Evolutionary conservation across 2,113 vertebrate species (phyloP).

Genomic region (Lates calcarifer): DNA sequence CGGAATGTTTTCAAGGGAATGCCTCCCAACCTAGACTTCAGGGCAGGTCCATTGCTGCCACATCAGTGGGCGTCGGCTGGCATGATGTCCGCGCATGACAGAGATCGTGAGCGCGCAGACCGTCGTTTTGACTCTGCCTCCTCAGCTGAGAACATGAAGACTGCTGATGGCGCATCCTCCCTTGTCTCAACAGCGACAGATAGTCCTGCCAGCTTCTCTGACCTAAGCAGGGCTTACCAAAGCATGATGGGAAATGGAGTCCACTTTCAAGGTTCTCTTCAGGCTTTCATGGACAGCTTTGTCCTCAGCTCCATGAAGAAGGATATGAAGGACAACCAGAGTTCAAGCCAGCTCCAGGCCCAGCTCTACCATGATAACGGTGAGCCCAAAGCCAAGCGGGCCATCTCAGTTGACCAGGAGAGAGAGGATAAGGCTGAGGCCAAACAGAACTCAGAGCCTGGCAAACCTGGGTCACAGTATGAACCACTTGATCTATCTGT

Average conservation of each 20-base stretch:
- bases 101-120: slow-evolving; percentile 81
- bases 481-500: slow-evolving; percentile 96
- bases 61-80: slow-evolving; percentile 93
- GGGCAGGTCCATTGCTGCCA: slow-evolving; percentile 88
- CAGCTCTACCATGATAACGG: slow-evolving; percentile 86
- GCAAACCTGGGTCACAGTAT: slow-evolving; percentile 92
- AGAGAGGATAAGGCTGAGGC: slow-evolving; percentile 86
- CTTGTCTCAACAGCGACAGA: slow-evolving; percentile 82
- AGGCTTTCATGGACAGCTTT: slow-evolving; percentile 98
- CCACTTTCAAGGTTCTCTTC: slow-evolving; percentile 97
- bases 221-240: slow-evolving; percentile 94
- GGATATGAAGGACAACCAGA: slow-evolving; percentile 90
- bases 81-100: slow-evolving; percentile 87
- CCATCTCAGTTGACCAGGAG: slow-evolving; percentile 71
- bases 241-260: slow-evolving; percentile 94
- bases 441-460: slow-evolving; percentile 83
- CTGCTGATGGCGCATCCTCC: slow-evolving; percentile 83
- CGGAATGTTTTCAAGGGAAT: slow-evolving; percentile 95
- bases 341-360: slow-evolving; percentile 73
- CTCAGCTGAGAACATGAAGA: slow-evolving; percentile 88
- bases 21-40: slow-evolving; percentile 91
- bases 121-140: slow-evolving; percentile 87
- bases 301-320: slow-evolving; percentile 96
- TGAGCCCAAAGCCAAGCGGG: slow-evolving; percentile 86
- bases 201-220: slow-evolving; percentile 90